phyloP scores from a whole-genome alignment of 2,113 vertebrate species.

The Propithecus coquereli region DNA sequence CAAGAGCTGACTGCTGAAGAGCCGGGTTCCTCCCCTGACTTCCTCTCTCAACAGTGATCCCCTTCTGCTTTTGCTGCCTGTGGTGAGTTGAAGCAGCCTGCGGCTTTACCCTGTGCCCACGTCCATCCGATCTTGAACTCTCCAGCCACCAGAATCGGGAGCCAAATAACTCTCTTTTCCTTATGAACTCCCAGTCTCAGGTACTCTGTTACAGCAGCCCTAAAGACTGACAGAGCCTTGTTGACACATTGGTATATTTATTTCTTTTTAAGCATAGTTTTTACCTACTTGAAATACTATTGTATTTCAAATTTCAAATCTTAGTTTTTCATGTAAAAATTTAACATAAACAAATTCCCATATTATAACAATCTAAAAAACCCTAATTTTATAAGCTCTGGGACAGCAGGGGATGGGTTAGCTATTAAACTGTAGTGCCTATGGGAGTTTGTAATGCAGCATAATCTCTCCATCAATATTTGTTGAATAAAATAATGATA shows the following conservation, averaged over 20 bases:
- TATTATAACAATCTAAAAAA: background rate
- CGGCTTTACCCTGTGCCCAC: background rate
- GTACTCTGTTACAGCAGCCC: background rate
- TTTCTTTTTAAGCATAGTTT: background rate
- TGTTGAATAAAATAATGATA: conserved; percentile 4
- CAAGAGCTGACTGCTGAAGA: background rate
- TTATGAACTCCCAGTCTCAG: background rate
- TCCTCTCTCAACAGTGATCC: background rate
- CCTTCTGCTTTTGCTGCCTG: background rate
- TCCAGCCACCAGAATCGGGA: background rate
- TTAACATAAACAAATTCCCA: background rate
- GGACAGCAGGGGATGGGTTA: background rate
- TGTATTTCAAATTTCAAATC: background rate
- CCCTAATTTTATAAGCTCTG: background rate
- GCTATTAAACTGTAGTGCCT: background rate
- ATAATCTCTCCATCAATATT: background rate
- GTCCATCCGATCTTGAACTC: background rate
- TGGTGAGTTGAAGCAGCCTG: background rate
- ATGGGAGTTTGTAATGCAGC: background rate
- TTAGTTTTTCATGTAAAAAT: background rate
- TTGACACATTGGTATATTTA: background rate
- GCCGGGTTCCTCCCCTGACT: background rate
- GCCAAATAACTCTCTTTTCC: background rate
- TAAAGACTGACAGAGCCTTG: background rate
- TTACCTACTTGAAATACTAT: background rate